phyloP scores from a whole-genome alignment of 37 sponge, comb jelly and placozoan genomes.

The Agelas oroides region DNA sequence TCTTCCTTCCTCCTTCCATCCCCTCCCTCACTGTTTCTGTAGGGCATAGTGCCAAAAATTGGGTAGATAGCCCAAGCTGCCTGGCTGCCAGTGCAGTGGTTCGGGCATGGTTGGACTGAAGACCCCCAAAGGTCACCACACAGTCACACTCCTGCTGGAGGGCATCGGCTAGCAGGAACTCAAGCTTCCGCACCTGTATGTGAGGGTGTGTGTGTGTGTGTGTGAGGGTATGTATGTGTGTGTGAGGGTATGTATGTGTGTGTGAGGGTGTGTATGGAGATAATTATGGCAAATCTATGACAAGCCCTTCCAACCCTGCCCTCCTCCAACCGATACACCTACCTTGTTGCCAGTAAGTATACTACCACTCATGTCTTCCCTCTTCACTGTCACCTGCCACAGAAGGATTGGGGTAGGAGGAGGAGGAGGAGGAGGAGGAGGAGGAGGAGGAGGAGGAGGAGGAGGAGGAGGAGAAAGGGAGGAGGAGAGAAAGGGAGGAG shows the following conservation, averaged over 20 bases:
- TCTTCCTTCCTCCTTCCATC: background rate
- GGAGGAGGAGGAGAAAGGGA: background rate
- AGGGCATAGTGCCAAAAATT: slow-evolving; percentile 19
- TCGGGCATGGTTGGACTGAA: slow-evolving; percentile 81
- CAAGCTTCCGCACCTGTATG: slow-evolving; percentile 80
- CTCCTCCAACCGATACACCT: too few relatives aligned
- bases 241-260: too few relatives aligned
- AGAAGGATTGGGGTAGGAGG: slow-evolving; percentile 83
- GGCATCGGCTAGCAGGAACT: slow-evolving; percentile 90
- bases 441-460: too few relatives aligned
- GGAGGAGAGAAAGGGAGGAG: background rate
- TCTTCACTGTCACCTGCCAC: slow-evolving; percentile 78
- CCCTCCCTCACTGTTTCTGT: background rate
- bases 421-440: too few relatives aligned
- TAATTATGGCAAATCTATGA: too few relatives aligned
- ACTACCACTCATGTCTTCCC: slow-evolving; percentile 80
- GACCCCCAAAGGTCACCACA: slow-evolving; percentile 79
- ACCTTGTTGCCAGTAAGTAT: slow-evolving; percentile 87
- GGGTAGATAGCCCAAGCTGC: slow-evolving; percentile 70
- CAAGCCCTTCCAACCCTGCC: too few relatives aligned
- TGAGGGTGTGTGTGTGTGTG: background rate
- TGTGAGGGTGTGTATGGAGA: background rate
- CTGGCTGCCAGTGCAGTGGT: slow-evolving; percentile 79
- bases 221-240: background rate
- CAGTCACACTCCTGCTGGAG: slow-evolving; percentile 59